Evolutionary conservation across 2,888 invertebrate genomes (phyloP).

Genomic region (Parnassius glacialis): DNA sequence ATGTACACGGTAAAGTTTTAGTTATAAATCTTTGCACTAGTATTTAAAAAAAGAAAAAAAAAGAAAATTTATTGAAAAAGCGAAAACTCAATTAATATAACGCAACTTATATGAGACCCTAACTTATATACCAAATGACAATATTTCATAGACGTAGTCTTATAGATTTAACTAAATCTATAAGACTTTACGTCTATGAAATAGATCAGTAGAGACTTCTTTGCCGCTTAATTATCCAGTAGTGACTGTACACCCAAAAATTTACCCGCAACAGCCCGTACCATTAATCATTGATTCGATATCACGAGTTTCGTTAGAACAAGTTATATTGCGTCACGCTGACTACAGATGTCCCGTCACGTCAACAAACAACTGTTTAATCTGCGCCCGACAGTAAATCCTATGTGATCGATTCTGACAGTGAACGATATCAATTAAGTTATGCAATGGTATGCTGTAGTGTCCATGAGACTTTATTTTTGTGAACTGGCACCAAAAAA

Average conservation of each 20-base stretch:
- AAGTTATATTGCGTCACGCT: conserved; percentile 42
- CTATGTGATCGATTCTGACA: conserved; percentile 65
- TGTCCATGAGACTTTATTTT: conserved; percentile 17
- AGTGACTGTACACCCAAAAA: background rate
- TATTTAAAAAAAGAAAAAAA: too few relatives aligned
- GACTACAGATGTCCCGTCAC: conserved; percentile 41
- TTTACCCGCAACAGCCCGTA: conserved; percentile 2
- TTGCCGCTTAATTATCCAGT: too few relatives aligned
- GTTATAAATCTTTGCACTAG: too few relatives aligned
- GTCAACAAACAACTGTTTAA: conserved; percentile 59
- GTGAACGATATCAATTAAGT: conserved; percentile 61
- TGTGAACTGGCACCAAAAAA: background rate
- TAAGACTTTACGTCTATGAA: too few relatives aligned
- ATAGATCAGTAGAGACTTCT: too few relatives aligned
- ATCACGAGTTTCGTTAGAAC: conserved; percentile 33
- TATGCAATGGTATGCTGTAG: conserved; percentile 40
- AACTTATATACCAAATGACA: too few relatives aligned
- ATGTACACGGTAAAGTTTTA: too few relatives aligned
- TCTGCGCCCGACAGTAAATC: conserved; percentile 52
- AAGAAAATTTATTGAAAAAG: too few relatives aligned
- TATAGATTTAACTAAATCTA: too few relatives aligned
- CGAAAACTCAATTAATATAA: too few relatives aligned
- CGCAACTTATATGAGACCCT: too few relatives aligned
- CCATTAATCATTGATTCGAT: conserved; percentile 25
- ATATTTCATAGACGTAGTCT: too few relatives aligned